Evolutionary conservation across 2,113 vertebrate genomes (phyloP), one percentile per base, ranked within the genome.

Genomic region (Nycticryphes semicollaris): DNA sequence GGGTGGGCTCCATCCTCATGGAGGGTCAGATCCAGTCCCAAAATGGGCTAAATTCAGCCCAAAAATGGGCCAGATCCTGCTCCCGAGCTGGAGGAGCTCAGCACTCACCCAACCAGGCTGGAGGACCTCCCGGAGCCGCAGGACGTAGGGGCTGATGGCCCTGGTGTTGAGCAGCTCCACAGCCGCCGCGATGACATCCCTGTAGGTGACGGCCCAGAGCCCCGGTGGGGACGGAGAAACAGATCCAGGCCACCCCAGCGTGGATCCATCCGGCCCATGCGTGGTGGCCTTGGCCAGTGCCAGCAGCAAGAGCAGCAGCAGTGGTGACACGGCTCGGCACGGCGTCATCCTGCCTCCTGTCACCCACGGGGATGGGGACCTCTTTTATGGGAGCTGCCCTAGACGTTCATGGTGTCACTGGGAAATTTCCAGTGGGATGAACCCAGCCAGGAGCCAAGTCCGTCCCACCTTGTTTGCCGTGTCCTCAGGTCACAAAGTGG

Each of bases 201-300:
- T 3, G 4, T 89, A 93, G 87, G 19, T 63, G 31, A 91, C 12
- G 1, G 10, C 2, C 50, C 62, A 2, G 8, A 10, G 1, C 1
- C 15, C 23, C 1, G 4, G 5, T 0, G 63, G 1, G 35, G 60
- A 2, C 0, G 7, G 3, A 0, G 48, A 12, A 16, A n/a, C 0
- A 31, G 69, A 12, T 2, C 51, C 21, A 0, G 6, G 3, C 14
- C 1, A 1, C 0, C 2, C 31, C 14, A 2, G 23, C 3, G 31
- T n/a, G 72, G 72, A 35, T 28, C 54, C 54, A 1, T 2, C 14
- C 0, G n/a, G 33, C 25, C 1, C 35, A 0, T 6, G 25, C 0
- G 81, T 94, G 94, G 94, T 70, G 45, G 91, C 74, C 16, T 12
- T 6, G 3, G 66, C 56, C 83, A 53, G 8, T 11, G 19, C 89